Percentiles rank a stretch among this genome's conserved stretches.
phyloP scores from a whole-genome alignment of 2,113 vertebrate species.

The Vidua macroura region DNA sequence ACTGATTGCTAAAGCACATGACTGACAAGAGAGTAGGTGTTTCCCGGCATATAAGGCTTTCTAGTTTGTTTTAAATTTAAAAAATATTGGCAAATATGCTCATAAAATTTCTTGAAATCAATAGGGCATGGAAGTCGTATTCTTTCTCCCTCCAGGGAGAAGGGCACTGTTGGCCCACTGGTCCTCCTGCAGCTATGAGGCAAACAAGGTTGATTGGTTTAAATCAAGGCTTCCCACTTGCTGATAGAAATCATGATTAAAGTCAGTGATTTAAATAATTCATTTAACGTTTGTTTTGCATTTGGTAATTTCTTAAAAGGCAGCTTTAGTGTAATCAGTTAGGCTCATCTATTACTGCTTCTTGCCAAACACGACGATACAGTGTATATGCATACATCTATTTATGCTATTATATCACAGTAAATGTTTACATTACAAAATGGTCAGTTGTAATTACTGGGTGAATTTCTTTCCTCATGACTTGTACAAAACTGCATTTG shows the following conservation, averaged over 20 bases:
- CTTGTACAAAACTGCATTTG: background rate
- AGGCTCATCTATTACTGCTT: background rate
- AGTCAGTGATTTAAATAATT: background rate
- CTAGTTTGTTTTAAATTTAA: background rate
- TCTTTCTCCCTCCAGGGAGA: background rate
- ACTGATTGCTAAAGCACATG: conserved; percentile 5
- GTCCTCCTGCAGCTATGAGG: background rate
- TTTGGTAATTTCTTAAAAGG: background rate
- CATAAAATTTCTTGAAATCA: background rate
- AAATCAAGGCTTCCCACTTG: background rate
- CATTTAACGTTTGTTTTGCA: background rate
- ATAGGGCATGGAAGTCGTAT: background rate
- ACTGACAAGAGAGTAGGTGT: conserved; percentile 18
- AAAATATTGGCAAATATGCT: background rate
- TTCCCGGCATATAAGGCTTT: background rate
- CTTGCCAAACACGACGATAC: background rate
- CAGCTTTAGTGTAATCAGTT: background rate
- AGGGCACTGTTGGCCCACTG: background rate
- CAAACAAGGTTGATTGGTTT: background rate
- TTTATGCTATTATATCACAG: background rate
- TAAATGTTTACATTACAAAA: background rate
- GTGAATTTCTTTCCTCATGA: background rate
- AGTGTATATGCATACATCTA: background rate
- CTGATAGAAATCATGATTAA: background rate
- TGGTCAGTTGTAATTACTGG: background rate